Percentiles rank a stretch among this genome's conserved stretches.
These are phyloP conservation scores for Ornithorhynchus anatinus DNA, from an alignment of 2,113 vertebrate genomes.

Conservation along the genomic window DNA sequence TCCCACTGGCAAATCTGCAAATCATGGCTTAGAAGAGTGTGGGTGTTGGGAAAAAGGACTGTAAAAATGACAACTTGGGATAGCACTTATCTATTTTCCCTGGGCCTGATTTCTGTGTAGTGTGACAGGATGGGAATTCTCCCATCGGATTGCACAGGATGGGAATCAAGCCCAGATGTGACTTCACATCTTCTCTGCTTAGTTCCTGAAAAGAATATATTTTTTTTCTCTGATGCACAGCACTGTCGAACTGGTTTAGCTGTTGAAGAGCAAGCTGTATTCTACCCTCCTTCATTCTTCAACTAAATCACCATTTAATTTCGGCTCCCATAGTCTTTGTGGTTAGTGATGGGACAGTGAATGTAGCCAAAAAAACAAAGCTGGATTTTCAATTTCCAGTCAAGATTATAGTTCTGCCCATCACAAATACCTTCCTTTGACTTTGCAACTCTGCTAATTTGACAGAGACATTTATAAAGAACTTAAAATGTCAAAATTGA, in stretches of 20 bases:
- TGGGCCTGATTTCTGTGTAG: constrained; percentile 11
- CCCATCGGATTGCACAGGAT: not conserved
- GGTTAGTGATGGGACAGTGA: constrained; percentile 3
- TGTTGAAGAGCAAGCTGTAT: constrained; percentile 18
- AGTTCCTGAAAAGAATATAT: constrained; percentile 5
- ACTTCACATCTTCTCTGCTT: not conserved
- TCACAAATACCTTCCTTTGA: constrained; percentile 2
- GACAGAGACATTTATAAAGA: not conserved
- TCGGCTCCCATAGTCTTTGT: constrained; percentile 12
- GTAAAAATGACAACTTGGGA: constrained; percentile 35
- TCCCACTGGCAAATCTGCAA: constrained; percentile 28
- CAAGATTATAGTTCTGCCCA: not conserved
- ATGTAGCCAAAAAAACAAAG: not conserved
- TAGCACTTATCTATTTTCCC: constrained; percentile 18
- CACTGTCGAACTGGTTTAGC: not conserved
- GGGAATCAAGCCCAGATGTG: constrained; percentile 30
- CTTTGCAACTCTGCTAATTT: not conserved
- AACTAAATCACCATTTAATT: constrained; percentile 1
- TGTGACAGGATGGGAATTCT: constrained; percentile 11
- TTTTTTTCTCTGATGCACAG: constrained; percentile 4
- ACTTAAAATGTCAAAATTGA: not conserved
- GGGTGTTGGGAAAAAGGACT: constrained; percentile 16
- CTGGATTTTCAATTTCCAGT: constrained; percentile 2
- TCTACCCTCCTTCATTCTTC: constrained; percentile 9
- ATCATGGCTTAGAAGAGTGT: constrained; percentile 25